These are phyloP conservation scores for Oryzias curvinotus DNA, from an alignment of 2,113 vertebrate genomes.

Conservation along the genomic window DNA sequence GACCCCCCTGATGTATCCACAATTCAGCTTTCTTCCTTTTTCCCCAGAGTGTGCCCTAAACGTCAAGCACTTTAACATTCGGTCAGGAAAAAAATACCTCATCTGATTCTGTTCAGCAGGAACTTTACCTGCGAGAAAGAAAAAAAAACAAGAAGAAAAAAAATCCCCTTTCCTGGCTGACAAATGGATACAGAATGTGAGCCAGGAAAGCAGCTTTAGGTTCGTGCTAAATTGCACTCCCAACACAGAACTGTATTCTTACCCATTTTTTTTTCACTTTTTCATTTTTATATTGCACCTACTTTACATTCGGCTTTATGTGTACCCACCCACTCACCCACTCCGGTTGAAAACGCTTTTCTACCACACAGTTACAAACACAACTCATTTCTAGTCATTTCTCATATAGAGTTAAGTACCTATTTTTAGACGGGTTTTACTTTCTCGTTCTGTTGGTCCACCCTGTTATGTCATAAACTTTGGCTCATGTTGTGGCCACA, in stretches of 20 bases:
- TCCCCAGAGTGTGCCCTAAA: constrained; percentile 61
- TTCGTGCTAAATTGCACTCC: constrained; percentile 76
- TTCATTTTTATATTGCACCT: constrained; percentile 58
- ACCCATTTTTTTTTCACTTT: constrained; percentile 47
- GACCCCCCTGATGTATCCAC: constrained; percentile 56
- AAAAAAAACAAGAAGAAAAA: constrained; percentile 62
- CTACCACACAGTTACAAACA: constrained; percentile 19
- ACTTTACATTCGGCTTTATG: constrained; percentile 45
- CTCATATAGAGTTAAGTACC: constrained; percentile 33
- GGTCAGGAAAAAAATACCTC: constrained; percentile 70
- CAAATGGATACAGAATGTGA: constrained; percentile 45
- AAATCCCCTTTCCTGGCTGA: constrained; percentile 75
- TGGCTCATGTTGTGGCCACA: constrained; percentile 34
- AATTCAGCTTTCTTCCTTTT: constrained; percentile 61
- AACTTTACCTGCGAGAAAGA: constrained; percentile 73
- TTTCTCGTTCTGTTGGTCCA: constrained; percentile 33
- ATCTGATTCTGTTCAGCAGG: constrained; percentile 75
- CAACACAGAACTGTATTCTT: constrained; percentile 67
- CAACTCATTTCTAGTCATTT: constrained; percentile 47
- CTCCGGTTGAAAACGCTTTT: constrained; percentile 29
- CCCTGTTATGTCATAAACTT: constrained; percentile 59
- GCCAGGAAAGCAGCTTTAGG: constrained; percentile 79
- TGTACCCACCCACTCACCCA: constrained; percentile 19
- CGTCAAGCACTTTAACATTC: constrained; percentile 66
- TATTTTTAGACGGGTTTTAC: constrained; percentile 53